Conservation (phyloP, 2,797 vertebrate species). For the Sylvia borin region DNA sequence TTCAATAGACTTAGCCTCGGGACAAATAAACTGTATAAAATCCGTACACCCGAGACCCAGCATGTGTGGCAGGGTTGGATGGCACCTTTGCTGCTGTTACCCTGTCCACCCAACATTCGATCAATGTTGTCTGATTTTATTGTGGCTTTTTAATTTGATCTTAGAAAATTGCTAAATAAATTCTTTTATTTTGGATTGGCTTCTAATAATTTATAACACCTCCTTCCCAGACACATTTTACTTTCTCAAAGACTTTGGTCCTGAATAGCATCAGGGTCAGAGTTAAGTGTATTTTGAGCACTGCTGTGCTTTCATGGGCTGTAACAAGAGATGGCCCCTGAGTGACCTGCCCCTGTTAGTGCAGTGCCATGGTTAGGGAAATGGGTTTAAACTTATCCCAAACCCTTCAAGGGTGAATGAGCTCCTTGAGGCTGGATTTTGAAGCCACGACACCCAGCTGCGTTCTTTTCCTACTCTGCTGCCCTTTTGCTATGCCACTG, state of each 20-base stretch:
- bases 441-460: fast-evolving
- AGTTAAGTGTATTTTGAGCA: background rate
- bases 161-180: too few relatives aligned
- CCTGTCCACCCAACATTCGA: too few relatives aligned
- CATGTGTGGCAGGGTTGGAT: too few relatives aligned
- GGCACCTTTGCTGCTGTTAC: too few relatives aligned
- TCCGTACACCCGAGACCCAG: too few relatives aligned
- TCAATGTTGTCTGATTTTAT: too few relatives aligned
- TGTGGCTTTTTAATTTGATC: too few relatives aligned
- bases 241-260: background rate
- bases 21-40: too few relatives aligned
- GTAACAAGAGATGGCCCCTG: background rate
- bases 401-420: background rate
- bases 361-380: fast-evolving
- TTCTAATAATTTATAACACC: too few relatives aligned
- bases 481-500: background rate
- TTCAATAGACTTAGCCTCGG: too few relatives aligned
- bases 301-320: background rate
- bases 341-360: background rate
- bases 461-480: background rate
- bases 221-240: background rate
- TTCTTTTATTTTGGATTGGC: too few relatives aligned
- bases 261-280: background rate
- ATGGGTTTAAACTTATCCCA: background rate
- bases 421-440: background rate